Percentiles rank a stretch among this genome's conserved stretches.
Evolutionary conservation across 2,888 invertebrate genomes (phyloP).

Genomic region (Torymus texanus): DNA sequence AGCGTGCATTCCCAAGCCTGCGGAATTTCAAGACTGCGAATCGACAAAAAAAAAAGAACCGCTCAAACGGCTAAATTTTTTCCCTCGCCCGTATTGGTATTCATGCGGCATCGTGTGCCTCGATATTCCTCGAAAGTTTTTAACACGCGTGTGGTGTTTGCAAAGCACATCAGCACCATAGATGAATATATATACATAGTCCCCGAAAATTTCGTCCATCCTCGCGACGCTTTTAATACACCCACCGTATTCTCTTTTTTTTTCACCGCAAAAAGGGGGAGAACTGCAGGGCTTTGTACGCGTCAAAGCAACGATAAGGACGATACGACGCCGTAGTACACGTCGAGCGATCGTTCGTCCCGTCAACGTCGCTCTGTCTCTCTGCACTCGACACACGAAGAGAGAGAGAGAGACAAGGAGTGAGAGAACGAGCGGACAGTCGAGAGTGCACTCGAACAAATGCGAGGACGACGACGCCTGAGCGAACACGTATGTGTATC

Average conservation of each 20-base stretch:
- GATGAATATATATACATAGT: not conserved
- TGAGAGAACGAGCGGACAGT: slow-evolving; percentile 5
- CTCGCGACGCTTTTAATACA: too few species aligned
- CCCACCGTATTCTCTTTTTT: too few species aligned
- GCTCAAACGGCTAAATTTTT: not conserved
- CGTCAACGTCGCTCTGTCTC: not conserved
- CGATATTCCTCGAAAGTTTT: slow-evolving; percentile 40
- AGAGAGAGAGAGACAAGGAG: too few species aligned
- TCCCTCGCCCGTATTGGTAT: slow-evolving; percentile 16
- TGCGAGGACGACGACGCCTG: slow-evolving; percentile 1
- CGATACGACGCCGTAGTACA: not conserved
- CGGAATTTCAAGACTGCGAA: too few species aligned
- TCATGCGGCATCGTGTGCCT: slow-evolving; percentile 15
- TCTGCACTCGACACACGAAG: not conserved
- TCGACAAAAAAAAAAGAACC: slow-evolving; percentile 3
- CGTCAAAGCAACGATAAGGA: too few species aligned
- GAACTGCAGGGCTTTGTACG: too few species aligned
- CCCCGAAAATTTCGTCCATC: slow-evolving; percentile 10
- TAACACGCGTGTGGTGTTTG: slow-evolving; percentile 31
- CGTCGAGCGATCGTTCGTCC: not conserved
- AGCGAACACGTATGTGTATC: not conserved
- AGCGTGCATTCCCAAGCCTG: too few species aligned
- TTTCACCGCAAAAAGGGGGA: too few species aligned
- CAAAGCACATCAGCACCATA: not conserved
- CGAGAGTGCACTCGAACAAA: slow-evolving; percentile 5